Percentiles rank a stretch among this genome's conserved stretches.
Evolutionary conservation across 2,113 vertebrate species (phyloP).

Genomic region (Nansenia antarctica): DNA sequence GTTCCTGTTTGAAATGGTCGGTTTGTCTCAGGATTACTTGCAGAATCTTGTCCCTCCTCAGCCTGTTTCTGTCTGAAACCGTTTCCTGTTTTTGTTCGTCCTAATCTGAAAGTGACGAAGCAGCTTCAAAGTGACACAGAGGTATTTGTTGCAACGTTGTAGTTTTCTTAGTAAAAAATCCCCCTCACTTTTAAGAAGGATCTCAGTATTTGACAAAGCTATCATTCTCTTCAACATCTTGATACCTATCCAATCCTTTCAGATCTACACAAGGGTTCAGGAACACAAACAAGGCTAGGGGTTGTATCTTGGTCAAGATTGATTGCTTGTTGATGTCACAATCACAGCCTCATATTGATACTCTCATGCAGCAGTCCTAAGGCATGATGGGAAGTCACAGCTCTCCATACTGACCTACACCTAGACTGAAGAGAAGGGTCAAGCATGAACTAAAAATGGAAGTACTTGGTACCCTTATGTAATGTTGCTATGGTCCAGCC

Average conservation of each 20-base stretch:
- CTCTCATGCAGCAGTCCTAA: background rate
- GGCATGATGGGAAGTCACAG: background rate
- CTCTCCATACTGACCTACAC: background rate
- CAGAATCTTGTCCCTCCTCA: background rate
- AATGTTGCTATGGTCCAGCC: background rate
- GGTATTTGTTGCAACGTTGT: background rate
- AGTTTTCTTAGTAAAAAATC: background rate
- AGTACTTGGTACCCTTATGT: background rate
- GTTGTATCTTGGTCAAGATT: background rate
- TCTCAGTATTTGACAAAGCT: background rate
- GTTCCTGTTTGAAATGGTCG: constrained; percentile 3
- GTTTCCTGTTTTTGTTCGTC: background rate
- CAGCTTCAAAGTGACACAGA: background rate
- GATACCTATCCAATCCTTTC: background rate
- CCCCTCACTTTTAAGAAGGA: background rate
- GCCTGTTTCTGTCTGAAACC: background rate
- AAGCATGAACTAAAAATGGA: background rate
- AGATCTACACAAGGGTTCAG: too few relatives aligned
- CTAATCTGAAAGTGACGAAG: background rate
- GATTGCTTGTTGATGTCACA: background rate
- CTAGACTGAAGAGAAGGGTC: background rate
- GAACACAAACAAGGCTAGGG: background rate
- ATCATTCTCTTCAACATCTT: background rate
- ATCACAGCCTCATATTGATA: background rate
- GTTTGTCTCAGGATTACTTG: constrained; percentile 2